Evolutionary conservation across 2,888 invertebrate species (phyloP).

Genomic region (Lobophora halterata): DNA sequence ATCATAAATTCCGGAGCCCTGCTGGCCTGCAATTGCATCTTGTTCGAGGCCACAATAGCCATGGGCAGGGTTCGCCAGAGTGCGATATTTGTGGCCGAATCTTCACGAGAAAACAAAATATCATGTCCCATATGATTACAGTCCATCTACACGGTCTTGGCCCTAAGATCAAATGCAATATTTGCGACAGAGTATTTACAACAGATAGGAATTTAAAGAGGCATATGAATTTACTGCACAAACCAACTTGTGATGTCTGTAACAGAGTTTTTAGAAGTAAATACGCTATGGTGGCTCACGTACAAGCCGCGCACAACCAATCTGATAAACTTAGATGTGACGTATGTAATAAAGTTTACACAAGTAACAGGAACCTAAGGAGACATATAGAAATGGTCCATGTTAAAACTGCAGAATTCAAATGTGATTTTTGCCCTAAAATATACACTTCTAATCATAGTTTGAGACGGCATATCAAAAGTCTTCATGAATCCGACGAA

Average conservation of each 20-base stretch:
- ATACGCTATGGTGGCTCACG: constrained; percentile 50
- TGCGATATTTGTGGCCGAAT: constrained; percentile 64
- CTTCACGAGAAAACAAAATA: constrained; percentile 65
- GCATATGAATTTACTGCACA: constrained; percentile 56
- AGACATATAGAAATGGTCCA: constrained; percentile 60
- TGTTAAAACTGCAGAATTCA: constrained; percentile 48
- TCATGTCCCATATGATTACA: constrained; percentile 62
- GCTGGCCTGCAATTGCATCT: constrained; percentile 54
- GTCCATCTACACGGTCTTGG: constrained; percentile 53
- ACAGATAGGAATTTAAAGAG: constrained; percentile 57
- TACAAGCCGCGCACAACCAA: constrained; percentile 44
- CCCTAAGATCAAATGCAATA: constrained; percentile 44
- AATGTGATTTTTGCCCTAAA: constrained; percentile 60
- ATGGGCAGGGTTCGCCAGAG: constrained; percentile 53
- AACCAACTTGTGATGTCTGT: constrained; percentile 59
- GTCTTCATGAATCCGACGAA: constrained; percentile 43
- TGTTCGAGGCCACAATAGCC: constrained; percentile 54
- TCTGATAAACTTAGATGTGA: constrained; percentile 44
- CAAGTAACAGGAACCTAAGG: constrained; percentile 55
- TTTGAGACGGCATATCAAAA: constrained; percentile 47
- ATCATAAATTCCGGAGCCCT: constrained; percentile 52
- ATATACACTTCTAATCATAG: constrained; percentile 62
- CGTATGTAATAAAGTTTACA: constrained; percentile 54
- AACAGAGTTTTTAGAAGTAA: constrained; percentile 54
- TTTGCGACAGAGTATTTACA: constrained; percentile 55